Base-by-base conservation (phyloP, 1,140 invertebrate species). In the Papilio dardanus region DNA sequence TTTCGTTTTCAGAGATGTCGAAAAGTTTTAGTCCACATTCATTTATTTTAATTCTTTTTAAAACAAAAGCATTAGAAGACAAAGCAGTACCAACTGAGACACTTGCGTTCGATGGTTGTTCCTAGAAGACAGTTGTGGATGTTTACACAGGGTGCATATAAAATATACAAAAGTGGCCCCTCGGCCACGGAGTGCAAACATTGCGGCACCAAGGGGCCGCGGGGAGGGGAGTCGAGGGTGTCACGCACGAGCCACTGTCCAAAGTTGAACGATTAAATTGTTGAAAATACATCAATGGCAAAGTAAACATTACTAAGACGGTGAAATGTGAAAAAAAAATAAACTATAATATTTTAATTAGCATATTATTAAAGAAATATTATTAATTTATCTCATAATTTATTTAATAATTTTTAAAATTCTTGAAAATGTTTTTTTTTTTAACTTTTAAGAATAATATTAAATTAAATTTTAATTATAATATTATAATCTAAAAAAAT, bases 91-190 rank as follows among this genome's bases (percentile, higher is more conserved):
- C 24, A 62, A 28, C 21, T 62, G 54, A 62, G 54, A 24, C 54
- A 14, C 54, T 24, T 28, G 2, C 2, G 2, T 62, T 30, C 12
- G 54, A 62, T 62, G 24, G 54, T 28, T 28, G 54, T 62, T 62
- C 54, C 21, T 28, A 62, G 54, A 62, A 62, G 54, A 62, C 54
- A 62, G 54, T 62, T 62, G 54, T 62, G 24, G 16, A 62, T 62
- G 54, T 62, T 62, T 62, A 28, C 30, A 62, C 21, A 62, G 54
- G 54, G 54, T 24, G 21, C 54, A 62, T 62, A 62, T 62, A 62
- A 62, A 62, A 62, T 62, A 62, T 62, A 62, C 54, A 62, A 62
- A 62, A 62, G 54, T 62, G 54, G 54, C 24, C 24, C 54, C 54
- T 30, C 24, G 3, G 54, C 54, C 24, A 62, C 54, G 10, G 6